Conservation (phyloP, 2,113 vertebrate species). For the Notothenia coriiceps region DNA sequence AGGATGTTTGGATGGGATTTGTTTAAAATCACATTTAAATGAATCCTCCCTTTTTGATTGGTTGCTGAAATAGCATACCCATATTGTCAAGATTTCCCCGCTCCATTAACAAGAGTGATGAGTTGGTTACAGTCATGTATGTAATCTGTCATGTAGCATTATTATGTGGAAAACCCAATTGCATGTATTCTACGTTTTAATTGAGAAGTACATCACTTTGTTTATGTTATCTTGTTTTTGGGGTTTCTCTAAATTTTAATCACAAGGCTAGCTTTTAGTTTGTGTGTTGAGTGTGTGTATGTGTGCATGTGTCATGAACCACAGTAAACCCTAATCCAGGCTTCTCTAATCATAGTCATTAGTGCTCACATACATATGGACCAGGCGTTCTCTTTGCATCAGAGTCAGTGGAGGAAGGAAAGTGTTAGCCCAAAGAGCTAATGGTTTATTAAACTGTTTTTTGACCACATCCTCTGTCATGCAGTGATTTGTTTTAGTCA, state of each 20-base stretch:
- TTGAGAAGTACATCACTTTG: constrained; percentile 56
- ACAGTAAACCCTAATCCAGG: constrained; percentile 71
- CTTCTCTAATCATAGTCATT: constrained; percentile 78
- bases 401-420: constrained; percentile 41
- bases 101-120: constrained; percentile 69
- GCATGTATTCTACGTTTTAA: constrained; percentile 53
- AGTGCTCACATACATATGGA: constrained; percentile 63
- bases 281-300: constrained; percentile 23
- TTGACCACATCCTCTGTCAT: constrained; percentile 47
- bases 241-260: constrained; percentile 58
- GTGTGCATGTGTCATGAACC: constrained; percentile 59
- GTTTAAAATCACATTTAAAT: constrained; percentile 13
- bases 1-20: background rate
- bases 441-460: constrained; percentile 73
- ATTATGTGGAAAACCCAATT: constrained; percentile 62
- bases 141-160: constrained; percentile 60
- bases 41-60: constrained; percentile 23
- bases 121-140: constrained; percentile 55
- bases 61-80: constrained; percentile 49
- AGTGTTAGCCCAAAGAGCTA: constrained; percentile 63
- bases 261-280: constrained; percentile 53
- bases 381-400: constrained; percentile 28
- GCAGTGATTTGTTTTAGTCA: constrained; percentile 66
- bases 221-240: constrained; percentile 59
- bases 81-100: constrained; percentile 62